phyloP scores from a whole-genome alignment of 1,140 invertebrate genomes.

The Lepidurus packardi region DNA sequence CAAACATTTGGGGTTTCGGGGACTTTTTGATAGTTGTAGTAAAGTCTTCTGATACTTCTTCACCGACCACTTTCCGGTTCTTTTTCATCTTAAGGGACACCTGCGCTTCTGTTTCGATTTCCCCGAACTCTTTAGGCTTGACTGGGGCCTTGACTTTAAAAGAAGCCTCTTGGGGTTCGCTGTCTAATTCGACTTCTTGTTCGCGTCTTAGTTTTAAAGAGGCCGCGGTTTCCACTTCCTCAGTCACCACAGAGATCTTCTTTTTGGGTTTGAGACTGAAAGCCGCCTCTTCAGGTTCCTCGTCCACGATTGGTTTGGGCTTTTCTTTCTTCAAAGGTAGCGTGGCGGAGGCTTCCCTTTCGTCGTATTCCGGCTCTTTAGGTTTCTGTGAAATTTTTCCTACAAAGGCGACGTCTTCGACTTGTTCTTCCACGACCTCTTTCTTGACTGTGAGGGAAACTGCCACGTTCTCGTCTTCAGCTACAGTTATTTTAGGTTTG shows the following conservation, averaged over 20 bases:
- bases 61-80: conserved; percentile 31
- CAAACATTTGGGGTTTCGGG: conserved; percentile 41
- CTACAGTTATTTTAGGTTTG: neutral
- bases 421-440: neutral
- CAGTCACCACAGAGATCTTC: neutral
- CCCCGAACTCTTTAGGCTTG: conserved; percentile 32
- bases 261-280: conserved; percentile 34
- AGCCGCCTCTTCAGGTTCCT: conserved; percentile 30
- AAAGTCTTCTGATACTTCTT: conserved; percentile 50
- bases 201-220: conserved; percentile 42
- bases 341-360: conserved; percentile 23
- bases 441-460: conserved; percentile 16
- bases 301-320: conserved; percentile 36
- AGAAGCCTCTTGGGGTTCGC: conserved; percentile 23
- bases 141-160: conserved; percentile 23
- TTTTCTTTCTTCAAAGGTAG: conserved; percentile 42
- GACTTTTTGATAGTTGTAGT: conserved; percentile 54
- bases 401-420: conserved; percentile 20
- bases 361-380: neutral
- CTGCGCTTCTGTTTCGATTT: conserved; percentile 28
- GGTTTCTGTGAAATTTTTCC: conserved; percentile 9
- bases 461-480: neutral
- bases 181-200: conserved; percentile 34
- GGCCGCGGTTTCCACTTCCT: conserved; percentile 44
- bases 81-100: conserved; percentile 26